phyloP scores from a whole-genome alignment of 2,113 vertebrate species.

The Ia io region DNA sequence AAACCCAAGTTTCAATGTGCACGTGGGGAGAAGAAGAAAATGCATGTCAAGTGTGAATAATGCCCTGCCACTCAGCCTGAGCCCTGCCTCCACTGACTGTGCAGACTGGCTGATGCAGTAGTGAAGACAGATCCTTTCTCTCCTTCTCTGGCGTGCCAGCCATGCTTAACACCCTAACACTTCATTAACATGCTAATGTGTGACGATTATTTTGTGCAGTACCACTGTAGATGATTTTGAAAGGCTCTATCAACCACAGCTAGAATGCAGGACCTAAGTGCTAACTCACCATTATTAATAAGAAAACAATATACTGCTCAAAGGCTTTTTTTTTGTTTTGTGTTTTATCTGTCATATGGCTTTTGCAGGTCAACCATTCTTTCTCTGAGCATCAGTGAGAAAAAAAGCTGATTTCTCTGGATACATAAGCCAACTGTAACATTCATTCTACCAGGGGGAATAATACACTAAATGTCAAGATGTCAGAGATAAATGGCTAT shows the following conservation, averaged over 20 bases:
- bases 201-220: slow-evolving; percentile 31
- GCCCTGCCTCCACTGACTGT: background rate
- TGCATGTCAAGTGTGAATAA: background rate
- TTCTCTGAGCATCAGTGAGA: background rate
- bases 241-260: slow-evolving; percentile 43
- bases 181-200: slow-evolving; percentile 70
- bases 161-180: background rate
- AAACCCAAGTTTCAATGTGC: slow-evolving; percentile 26
- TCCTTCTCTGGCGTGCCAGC: background rate
- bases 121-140: slow-evolving; percentile 11
- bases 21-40: slow-evolving; percentile 4
- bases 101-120: background rate
- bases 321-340: background rate
- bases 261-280: slow-evolving; percentile 21
- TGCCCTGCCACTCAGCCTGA: background rate
- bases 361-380: background rate
- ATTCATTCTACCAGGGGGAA: background rate
- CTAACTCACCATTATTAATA: background rate
- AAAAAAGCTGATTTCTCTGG: background rate
- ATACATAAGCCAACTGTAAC: background rate
- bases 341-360: background rate
- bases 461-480: background rate
- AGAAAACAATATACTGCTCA: background rate
- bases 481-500: background rate
- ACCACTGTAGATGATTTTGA: slow-evolving; percentile 62